Evolutionary conservation across 2,113 vertebrate genomes (phyloP).

Genomic region (Gallinago undulata): DNA sequence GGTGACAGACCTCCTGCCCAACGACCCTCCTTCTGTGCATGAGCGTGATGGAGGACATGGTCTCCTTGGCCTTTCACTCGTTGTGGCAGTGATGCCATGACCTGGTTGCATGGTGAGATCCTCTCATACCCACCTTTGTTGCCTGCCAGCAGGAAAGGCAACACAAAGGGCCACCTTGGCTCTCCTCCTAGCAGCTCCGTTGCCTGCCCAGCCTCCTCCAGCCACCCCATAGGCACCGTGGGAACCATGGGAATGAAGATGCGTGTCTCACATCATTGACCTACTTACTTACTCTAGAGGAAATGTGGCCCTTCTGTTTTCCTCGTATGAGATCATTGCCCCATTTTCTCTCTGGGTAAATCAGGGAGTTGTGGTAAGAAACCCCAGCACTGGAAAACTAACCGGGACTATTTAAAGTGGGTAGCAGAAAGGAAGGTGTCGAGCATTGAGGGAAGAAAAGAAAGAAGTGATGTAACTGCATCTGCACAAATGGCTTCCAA

Average conservation of each 20-base stretch:
- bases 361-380: neutral
- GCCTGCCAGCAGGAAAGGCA: neutral
- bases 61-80: neutral
- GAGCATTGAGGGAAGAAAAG: fast-evolving
- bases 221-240: fast-evolving
- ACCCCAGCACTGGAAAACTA: neutral
- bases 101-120: neutral
- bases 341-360: neutral
- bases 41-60: neutral
- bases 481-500: neutral
- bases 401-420: neutral
- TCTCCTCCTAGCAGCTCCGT: neutral
- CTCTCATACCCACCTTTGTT: neutral
- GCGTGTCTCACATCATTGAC: neutral
- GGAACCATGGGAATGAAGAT: neutral
- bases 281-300: constrained; percentile 6
- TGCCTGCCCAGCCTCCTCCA: neutral
- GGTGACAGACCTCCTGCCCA: neutral
- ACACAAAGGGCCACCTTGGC: neutral
- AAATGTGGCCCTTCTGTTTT: neutral
- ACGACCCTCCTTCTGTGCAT: neutral
- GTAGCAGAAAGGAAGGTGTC: neutral
- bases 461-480: neutral
- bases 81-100: neutral
- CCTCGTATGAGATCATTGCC: constrained; percentile 25